Percentiles rank a stretch among this genome's conserved stretches.
These are phyloP conservation scores for Ispidina lecontei DNA, from an alignment of 2,797 vertebrate genomes.

Conservation along the genomic window DNA sequence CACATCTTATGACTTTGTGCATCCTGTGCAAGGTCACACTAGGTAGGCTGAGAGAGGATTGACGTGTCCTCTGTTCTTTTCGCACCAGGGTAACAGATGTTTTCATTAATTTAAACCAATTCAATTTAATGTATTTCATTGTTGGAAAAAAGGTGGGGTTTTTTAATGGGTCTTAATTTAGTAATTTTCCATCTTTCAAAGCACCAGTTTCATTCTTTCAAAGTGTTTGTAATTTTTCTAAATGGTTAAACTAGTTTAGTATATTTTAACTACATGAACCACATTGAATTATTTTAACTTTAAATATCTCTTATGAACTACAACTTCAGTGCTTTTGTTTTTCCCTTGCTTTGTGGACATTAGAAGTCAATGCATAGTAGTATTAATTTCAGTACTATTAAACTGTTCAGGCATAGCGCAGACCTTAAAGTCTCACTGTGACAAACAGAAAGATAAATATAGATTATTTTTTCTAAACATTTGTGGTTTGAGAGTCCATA, in stretches of 20 bases:
- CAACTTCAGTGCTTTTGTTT: background rate
- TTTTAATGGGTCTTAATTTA: background rate
- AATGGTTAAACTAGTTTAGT: background rate
- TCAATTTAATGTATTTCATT: background rate
- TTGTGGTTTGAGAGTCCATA: background rate
- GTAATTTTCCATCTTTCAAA: background rate
- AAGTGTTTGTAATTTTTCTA: background rate
- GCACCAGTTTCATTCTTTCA: background rate
- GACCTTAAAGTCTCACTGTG: background rate
- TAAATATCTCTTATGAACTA: background rate
- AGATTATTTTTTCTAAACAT: background rate
- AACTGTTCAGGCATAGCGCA: background rate
- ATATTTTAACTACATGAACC: background rate
- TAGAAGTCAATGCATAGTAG: background rate
- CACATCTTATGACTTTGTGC: background rate
- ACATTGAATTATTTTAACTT: background rate
- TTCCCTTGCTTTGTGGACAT: background rate
- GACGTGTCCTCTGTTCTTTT: background rate
- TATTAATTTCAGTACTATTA: background rate
- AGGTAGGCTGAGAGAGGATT: background rate
- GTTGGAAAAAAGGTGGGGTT: background rate
- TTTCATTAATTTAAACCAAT: fast-evolving
- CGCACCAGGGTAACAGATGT: background rate
- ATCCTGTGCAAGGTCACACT: background rate
- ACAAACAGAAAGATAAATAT: background rate